Conservation (phyloP, 2,797 vertebrate species). For the Macrochelys suwanniensis region DNA sequence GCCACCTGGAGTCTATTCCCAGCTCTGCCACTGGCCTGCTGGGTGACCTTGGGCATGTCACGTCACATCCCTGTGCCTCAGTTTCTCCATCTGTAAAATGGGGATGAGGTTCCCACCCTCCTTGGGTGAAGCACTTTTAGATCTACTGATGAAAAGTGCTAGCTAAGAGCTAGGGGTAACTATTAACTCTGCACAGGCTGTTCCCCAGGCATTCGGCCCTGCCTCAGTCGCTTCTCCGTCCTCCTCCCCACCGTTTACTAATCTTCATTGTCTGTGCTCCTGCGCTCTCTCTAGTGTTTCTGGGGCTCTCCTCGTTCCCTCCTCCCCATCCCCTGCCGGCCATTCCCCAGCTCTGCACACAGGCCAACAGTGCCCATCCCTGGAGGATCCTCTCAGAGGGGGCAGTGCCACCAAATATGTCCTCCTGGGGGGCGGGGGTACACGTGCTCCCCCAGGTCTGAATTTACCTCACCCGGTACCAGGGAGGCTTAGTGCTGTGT, state of each 20-base stretch:
- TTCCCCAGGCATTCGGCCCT: background rate
- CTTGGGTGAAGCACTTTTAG: background rate
- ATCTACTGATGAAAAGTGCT: background rate
- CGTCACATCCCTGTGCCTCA: background rate
- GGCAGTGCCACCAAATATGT: background rate
- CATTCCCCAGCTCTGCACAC: background rate
- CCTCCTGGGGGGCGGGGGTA: background rate
- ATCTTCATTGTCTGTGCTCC: background rate
- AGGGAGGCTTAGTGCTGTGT: too few relatives aligned
- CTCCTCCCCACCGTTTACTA: background rate
- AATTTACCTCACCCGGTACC: too few relatives aligned
- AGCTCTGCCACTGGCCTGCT: background rate
- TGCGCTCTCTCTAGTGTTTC: background rate
- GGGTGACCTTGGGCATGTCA: background rate
- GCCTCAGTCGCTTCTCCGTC: background rate
- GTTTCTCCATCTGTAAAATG: background rate
- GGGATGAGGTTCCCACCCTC: background rate
- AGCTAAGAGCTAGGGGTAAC: background rate
- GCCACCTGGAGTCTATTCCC: background rate
- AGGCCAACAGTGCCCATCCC: background rate
- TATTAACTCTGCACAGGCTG: background rate
- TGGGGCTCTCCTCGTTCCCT: background rate
- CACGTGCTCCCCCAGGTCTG: background rate
- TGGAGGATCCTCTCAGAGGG: background rate
- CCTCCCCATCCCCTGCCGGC: background rate